Evolutionary conservation across 1,140 invertebrate species (phyloP).

Genomic region (Monochamus saltuarius): DNA sequence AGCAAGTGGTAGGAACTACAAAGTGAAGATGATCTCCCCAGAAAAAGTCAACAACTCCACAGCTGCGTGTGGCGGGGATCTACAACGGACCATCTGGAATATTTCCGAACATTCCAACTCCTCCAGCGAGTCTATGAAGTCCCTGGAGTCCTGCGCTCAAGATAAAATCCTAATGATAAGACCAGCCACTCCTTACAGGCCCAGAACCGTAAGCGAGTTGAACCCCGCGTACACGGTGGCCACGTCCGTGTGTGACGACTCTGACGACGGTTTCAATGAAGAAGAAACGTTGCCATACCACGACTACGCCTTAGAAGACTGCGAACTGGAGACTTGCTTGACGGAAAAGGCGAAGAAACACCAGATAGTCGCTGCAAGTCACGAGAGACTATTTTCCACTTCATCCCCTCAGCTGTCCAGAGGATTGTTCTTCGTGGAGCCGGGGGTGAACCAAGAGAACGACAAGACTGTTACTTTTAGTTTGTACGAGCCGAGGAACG

Average conservation of each 20-base stretch:
- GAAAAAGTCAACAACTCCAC: conserved; percentile 48
- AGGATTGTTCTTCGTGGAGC: conserved; percentile 39
- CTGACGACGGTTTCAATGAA: conserved; percentile 35
- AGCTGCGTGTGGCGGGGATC: conserved; percentile 49
- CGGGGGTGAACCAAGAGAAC: conserved; percentile 8
- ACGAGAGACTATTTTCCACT: conserved; percentile 24
- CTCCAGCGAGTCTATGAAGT: conserved; percentile 36
- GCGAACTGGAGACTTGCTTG: conserved; percentile 19
- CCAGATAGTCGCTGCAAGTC: not conserved
- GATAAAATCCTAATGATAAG: conserved; percentile 27
- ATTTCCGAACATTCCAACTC: conserved; percentile 47
- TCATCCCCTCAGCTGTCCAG: conserved; percentile 42
- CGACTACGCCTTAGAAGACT: conserved; percentile 16
- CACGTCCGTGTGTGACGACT: conserved; percentile 28
- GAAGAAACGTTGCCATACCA: conserved; percentile 19
- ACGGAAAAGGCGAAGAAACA: conserved; percentile 14
- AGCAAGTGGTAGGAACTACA: conserved; percentile 1
- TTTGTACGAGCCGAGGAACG: conserved; percentile 14
- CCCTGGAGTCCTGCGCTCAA: conserved; percentile 14
- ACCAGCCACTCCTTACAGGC: conserved; percentile 25
- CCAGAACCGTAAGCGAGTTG: conserved; percentile 26
- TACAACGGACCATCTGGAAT: conserved; percentile 51
- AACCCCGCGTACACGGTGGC: conserved; percentile 4
- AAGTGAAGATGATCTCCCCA: not conserved
- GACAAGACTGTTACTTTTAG: conserved; percentile 17